Evolutionary conservation across 1,140 invertebrate genomes (phyloP), one percentile per base, ranked within the genome.

Genomic region (Nomia melanderi): DNA sequence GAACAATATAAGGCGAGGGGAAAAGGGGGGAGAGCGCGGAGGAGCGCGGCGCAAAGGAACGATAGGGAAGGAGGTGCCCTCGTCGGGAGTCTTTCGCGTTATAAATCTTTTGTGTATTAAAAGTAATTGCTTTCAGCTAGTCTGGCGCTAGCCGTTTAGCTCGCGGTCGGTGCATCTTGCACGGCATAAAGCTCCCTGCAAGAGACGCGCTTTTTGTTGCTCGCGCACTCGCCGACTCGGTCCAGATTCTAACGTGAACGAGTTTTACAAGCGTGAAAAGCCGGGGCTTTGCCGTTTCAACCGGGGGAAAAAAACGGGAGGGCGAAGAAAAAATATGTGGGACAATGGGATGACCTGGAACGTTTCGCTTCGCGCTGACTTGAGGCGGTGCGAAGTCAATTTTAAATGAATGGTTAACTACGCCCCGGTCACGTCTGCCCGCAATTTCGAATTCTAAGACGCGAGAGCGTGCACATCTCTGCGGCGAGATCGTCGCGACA

Each of bases 51-150:
- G 39, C 33, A n/a, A n/a, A 12, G 57, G 44, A 63, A 41, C 41
- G 41, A 44, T 44, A 44, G 20, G 33, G 64, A 53, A 67, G 57
- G 29, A 50, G 44, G 39, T 20, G 23, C 39, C 12, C 29, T 56
- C 29, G 44, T 50, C 44, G 65, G 29, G 71, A 67, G 64, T 79
- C 67, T 82, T 81, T 71, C 54, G 63, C 66, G 66, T 76, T 80
- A 83, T 86, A 85, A 86, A 86, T 85, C 83, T 85, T 74, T 75
- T 76, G 82, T 83, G 78, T 83, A 85, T 86, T 86, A 85, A 86
- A 86, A 86, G 85, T 86, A 86, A 86, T 86, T 86, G 83, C 85
- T 85, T 83, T 81, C 81, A 86, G 81, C 81, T 75, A 73, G 77
- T 75, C 74, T 17, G 41, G 59, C 39, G 73, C 53, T 66, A 56